Conservation (phyloP, 2,113 vertebrate genomes). For the Anas platyrhynchos region DNA sequence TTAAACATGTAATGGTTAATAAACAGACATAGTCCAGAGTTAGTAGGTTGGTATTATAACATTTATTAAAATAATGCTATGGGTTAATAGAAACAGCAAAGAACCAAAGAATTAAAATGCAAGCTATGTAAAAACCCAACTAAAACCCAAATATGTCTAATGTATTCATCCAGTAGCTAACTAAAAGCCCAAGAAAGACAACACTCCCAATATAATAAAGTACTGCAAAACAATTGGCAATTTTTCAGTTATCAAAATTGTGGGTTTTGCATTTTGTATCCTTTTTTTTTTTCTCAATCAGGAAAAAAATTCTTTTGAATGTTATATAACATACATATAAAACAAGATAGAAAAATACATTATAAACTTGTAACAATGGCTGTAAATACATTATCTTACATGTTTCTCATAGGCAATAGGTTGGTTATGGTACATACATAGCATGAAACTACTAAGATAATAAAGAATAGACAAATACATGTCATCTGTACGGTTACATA, state of each 20-base stretch:
- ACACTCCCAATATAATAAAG: slow-evolving; percentile 86
- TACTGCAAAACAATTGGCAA: slow-evolving; percentile 89
- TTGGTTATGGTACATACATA: slow-evolving; percentile 89
- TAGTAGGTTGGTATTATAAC: slow-evolving; percentile 97
- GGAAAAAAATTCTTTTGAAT: slow-evolving; percentile 95
- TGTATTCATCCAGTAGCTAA: slow-evolving; percentile 86
- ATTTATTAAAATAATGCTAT: slow-evolving; percentile 97
- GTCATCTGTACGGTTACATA: slow-evolving; percentile 82
- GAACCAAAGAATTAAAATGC: slow-evolving; percentile 94
- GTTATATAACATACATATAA: slow-evolving; percentile 99
- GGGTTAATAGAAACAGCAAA: slow-evolving; percentile 92
- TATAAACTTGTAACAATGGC: slow-evolving; percentile 99
- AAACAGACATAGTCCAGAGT: slow-evolving; percentile 94
- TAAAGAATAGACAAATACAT: slow-evolving; percentile 84
- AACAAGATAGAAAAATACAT: slow-evolving; percentile 99
- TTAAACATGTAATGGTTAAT: slow-evolving; percentile 93
- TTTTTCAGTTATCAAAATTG: slow-evolving; percentile 88
- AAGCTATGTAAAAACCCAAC: slow-evolving; percentile 92
- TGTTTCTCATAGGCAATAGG: slow-evolving; percentile 91
- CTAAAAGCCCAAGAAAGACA: slow-evolving; percentile 87
- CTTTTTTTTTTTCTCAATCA: slow-evolving; percentile 88
- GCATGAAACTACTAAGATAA: slow-evolving; percentile 84
- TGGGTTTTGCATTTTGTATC: slow-evolving; percentile 86
- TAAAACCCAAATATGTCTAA: slow-evolving; percentile 86
- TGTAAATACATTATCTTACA: slow-evolving; percentile 94